These are phyloP conservation scores for Boleophthalmus pectinirostris DNA, from an alignment of 2,113 vertebrate species.

Conservation along the genomic window DNA sequence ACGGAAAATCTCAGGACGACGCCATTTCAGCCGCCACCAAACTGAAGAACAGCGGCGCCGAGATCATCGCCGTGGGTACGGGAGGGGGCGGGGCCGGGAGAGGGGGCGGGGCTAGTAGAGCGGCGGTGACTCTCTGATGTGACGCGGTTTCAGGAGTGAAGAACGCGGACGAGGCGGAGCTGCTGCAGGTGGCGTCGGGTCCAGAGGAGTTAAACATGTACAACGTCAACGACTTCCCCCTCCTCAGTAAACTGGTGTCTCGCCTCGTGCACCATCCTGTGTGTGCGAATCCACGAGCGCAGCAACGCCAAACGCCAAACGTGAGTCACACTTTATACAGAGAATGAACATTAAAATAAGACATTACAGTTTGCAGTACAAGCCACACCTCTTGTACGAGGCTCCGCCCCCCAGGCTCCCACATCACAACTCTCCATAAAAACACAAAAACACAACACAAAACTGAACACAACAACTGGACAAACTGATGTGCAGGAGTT, in stretches of 20 bases:
- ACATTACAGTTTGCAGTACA: no score
- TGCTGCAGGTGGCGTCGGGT: constrained; percentile 86
- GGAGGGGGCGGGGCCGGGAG: not conserved
- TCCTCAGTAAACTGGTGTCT: constrained; percentile 84
- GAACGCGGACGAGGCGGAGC: constrained; percentile 89
- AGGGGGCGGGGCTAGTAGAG: no score
- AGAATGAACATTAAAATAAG: no score
- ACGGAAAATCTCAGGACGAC: constrained; percentile 95
- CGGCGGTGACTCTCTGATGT: no score
- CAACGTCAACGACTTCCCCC: constrained; percentile 88
- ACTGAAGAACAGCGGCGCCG: constrained; percentile 83
- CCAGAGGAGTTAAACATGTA: constrained; percentile 88
- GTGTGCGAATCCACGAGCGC: constrained; percentile 83
- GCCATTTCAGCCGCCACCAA: constrained; percentile 77
- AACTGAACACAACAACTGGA: no score
- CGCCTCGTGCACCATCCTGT: constrained; percentile 84
- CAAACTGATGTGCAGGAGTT: no score
- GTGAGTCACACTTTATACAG: no score
- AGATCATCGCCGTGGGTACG: constrained; percentile 92
- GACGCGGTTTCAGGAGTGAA: constrained; percentile 84
- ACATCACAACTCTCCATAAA: no score
- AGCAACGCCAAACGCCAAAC: constrained; percentile 66
- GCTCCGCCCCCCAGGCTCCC: no score
- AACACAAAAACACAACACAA: no score
- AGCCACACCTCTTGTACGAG: no score